phyloP scores from a whole-genome alignment of 2,797 vertebrate genomes.

The Pitangus sulphuratus region DNA sequence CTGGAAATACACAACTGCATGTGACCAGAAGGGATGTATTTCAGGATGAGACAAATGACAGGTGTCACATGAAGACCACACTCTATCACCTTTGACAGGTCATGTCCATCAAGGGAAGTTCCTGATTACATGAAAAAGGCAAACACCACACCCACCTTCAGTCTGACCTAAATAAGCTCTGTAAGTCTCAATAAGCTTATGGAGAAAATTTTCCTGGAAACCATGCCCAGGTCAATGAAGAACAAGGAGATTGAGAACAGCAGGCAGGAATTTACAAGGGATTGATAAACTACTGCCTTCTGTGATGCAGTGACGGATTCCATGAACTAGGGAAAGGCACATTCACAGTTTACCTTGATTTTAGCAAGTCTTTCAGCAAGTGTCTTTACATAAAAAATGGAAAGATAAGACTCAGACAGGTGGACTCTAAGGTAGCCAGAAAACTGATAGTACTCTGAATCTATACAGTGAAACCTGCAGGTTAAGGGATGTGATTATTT shows the following conservation, averaged over 20 bases:
- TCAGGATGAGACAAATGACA: not conserved
- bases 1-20: not conserved
- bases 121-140: not conserved
- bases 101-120: not conserved
- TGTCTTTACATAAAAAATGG: not conserved
- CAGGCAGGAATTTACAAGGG: not conserved
- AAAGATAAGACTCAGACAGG: not conserved
- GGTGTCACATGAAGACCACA: not conserved
- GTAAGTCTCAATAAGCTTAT: not conserved
- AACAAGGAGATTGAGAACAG: not conserved
- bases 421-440: not conserved
- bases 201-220: not conserved
- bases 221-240: not conserved
- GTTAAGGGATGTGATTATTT: not conserved
- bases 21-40: not conserved
- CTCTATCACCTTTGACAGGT: not conserved
- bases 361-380: not conserved
- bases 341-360: not conserved
- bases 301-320: not conserved
- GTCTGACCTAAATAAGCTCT: not conserved
- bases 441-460: not conserved
- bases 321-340: not conserved
- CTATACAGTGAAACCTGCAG: not conserved
- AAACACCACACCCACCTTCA: not conserved
- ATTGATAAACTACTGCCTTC: not conserved